Base-by-base conservation (phyloP, 1,140 invertebrate genomes). In the Linepithema humile region DNA sequence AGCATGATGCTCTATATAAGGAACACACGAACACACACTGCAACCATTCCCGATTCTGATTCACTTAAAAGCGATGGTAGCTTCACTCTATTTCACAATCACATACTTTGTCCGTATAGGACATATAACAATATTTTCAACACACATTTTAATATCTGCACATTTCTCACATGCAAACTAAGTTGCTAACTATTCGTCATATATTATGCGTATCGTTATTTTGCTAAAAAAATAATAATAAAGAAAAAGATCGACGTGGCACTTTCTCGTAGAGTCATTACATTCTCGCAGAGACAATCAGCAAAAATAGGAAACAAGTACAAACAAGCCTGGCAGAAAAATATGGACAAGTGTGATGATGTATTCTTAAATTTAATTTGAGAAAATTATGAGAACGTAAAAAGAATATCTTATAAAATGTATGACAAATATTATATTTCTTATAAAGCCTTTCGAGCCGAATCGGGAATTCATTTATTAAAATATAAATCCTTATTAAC, bases 161-260 rank as follows among this genome's bases (percentile, higher is more conserved):
- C 29, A 73, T 17, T 59, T 77, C 23, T 9, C 35, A 80, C 15
- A 82, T 23, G 26, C 57, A 38, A 26, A 57, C 38, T 40, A 45
- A 72, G 70, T 10, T 12, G 50, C 38, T 48, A 3, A 57, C 9
- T 48, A 64, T 82, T n/a, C n/a, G 75, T 40, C 43, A 78, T 82
- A 77, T 72, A 88, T 85, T 83, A 88, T 88, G 65, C 57, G 3
- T 43, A 85, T 77, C 43, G 38, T 75, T 84, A 60, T 59, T 15
- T 80, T n/a, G 23, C 10, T 73, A 64, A 69, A 85, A 67, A 82
- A 38, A 59, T 15, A 2, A 15, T 7, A 53, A 57, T 43, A 17
- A 20, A 38, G 45, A 45, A 55, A 73, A 67, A 48, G 29, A 80
- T 65, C n/a, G 5, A 20, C 32, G 77, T 83, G 77, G 72, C 86